Evolutionary conservation across 2,888 invertebrate species (phyloP), one percentile per base, ranked within the genome.

Genomic region (Ommatoiulus sabulosus): DNA sequence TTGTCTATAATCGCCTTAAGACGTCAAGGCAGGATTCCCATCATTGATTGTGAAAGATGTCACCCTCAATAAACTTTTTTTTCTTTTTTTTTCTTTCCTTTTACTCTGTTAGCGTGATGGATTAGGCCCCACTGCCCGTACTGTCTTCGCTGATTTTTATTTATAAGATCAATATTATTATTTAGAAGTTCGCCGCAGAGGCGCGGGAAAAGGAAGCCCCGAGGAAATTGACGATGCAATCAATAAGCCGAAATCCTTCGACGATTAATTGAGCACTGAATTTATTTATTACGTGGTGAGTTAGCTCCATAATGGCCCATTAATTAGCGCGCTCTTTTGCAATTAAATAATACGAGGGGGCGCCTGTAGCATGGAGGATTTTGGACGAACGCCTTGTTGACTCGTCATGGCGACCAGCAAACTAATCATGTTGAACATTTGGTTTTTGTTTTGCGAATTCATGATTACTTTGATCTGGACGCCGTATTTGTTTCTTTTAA

Each of bases 11-110:
- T 72, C 72, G 72, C 72, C 72, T 72, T 72, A 72, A 72, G 72
- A 72, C 72, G 72, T 72, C 72, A 72, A 72, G 72, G 72, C 72
- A 72, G 72, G 72, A 72, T 72, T 72, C 72, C 72, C 72, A 72
- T 72, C 72, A 72, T 72, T 72, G 72, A 24, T 72, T 72, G 72
- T 72, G 72, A 72, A 72, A 24, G 72, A 72, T 72, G 72, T 72
- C 72, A 72, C 24, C 72, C 72, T 72, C 72, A 72, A 72, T 72
- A 72, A 20, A 72, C 20, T 72, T 72, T 72, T 72, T 72, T 72
- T n/a, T 72, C 4, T 63, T 63, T 5, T 17, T 20, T n/a, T 72
- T 72, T 72, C 24, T 72, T 72, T 7, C 72, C 72, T 72, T 72
- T 72, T 24, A 72, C 72, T 72, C 24, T 24, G 72, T 24, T 72